Evolutionary conservation across 2,113 vertebrate genomes (phyloP).

Genomic region (Coregonus clupeaformis): DNA sequence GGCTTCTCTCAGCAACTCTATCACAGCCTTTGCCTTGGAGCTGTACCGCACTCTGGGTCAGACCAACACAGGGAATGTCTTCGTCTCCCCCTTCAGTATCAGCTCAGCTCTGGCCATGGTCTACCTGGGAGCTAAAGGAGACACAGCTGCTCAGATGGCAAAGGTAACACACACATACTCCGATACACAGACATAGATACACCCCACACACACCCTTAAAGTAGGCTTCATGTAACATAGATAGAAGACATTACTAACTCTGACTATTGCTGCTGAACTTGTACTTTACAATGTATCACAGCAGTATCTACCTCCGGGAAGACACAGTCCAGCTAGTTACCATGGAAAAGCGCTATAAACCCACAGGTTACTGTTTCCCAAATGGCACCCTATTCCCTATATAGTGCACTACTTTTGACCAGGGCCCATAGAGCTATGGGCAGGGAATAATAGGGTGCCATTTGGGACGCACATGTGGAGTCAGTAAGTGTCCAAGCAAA

Average conservation of each 20-base stretch:
- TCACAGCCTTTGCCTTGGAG: slow-evolving; percentile 78
- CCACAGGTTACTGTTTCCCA: background rate
- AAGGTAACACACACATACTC: slow-evolving; percentile 69
- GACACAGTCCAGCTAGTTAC: background rate
- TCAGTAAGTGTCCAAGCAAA: too few relatives aligned
- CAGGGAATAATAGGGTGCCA: too few relatives aligned
- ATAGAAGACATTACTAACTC: background rate
- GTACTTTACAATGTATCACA: slow-evolving; percentile 39
- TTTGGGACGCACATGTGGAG: too few relatives aligned
- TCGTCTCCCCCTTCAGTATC: slow-evolving; percentile 86
- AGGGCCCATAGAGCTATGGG: too few relatives aligned
- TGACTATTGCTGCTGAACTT: background rate
- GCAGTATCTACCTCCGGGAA: slow-evolving; percentile 2
- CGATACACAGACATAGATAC: background rate
- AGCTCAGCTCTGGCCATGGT: slow-evolving; percentile 86
- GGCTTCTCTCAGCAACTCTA: slow-evolving; percentile 74
- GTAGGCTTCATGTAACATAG: too few relatives aligned
- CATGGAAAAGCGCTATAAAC: slow-evolving; percentile 24
- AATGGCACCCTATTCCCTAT: too few relatives aligned
- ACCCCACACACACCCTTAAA: too few relatives aligned
- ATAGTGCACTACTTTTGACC: too few relatives aligned
- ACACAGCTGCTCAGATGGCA: slow-evolving; percentile 81
- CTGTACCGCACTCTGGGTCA: slow-evolving; percentile 75
- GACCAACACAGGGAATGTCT: slow-evolving; percentile 67
- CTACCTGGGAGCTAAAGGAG: slow-evolving; percentile 77